phyloP scores from a whole-genome alignment of 2,797 vertebrate genomes.

The Florisuga fusca region DNA sequence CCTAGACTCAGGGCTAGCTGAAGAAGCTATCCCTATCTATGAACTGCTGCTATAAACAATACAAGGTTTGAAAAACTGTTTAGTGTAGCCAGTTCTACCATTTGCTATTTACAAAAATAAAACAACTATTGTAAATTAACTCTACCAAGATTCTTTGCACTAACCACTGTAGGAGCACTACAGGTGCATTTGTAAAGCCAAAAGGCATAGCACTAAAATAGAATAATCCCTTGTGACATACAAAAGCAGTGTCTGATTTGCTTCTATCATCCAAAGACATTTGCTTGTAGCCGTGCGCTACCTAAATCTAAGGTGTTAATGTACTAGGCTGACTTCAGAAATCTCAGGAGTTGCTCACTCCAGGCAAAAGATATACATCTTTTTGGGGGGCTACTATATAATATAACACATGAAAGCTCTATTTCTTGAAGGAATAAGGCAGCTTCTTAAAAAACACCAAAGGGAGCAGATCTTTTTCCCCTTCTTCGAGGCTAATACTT shows the following conservation, averaged over 20 bases:
- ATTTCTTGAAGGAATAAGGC: background rate
- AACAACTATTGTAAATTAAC: conserved; percentile 42
- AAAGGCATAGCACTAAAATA: conserved; percentile 70
- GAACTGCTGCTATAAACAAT: background rate
- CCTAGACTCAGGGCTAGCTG: background rate
- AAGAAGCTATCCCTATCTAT: background rate
- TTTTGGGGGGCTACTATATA: background rate
- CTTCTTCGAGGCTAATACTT: background rate
- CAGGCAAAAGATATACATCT: conserved; percentile 59
- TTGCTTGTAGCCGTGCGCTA: conserved; percentile 60
- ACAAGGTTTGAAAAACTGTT: background rate
- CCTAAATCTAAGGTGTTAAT: conserved; percentile 79
- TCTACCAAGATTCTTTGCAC: conserved; percentile 55
- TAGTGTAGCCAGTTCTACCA: background rate
- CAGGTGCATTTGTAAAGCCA: conserved; percentile 74
- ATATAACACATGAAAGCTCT: conserved; percentile 13
- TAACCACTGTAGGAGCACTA: conserved; percentile 41
- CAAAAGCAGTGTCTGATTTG: conserved; percentile 77
- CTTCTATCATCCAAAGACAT: conserved; percentile 68
- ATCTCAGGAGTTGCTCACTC: conserved; percentile 69
- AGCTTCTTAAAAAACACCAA: background rate
- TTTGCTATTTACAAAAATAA: conserved; percentile 18
- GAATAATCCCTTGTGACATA: conserved; percentile 72
- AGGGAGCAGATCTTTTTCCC: background rate
- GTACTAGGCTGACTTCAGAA: conserved; percentile 74